Evolutionary conservation across 2,113 vertebrate species (phyloP), one percentile per base, ranked within the genome.

Genomic region (Pleuronectes platessa): DNA sequence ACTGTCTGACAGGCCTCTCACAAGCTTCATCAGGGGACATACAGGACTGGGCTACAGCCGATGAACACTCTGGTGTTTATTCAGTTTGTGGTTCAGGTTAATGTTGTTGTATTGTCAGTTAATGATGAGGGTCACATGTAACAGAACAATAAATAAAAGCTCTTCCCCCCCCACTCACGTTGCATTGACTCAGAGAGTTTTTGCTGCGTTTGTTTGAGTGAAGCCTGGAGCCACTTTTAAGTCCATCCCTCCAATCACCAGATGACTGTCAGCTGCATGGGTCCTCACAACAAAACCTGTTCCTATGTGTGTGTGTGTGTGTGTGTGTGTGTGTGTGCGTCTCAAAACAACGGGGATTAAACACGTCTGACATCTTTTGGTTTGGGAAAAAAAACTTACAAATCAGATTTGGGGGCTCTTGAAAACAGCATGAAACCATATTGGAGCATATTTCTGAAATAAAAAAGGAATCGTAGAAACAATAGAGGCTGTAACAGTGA

Each of bases 1-100:
- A 59, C 49, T 59, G 67, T 82, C 64, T 68, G 74, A 84, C 59
- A 81, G 78, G 77, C 9, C 23, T 51, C 51, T 76, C 65, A 13
- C 73, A 78, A 81, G 86, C 62, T 86, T 79, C 58, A 85, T 85
- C 54, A 78, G 64, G 73, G 64, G 71, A 60, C 59, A 58, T 9
- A 15, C 56, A 71, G 7, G 58, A 21, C 53, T 70, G 61, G 62
- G 37, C 20, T 56, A 64, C 26, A 63, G 72, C 68, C 55, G 76
- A 31, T 27, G 27, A 27, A 27, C 27, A 27, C 31, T 7, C 2
- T 54, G 6, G 14, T 3, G 2, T 76, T 81, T 62, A 47, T 64
- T 82, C 24, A 69, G 54, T 17, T 61, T 26, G 58, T 49, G 40
- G 15, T 6, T 20, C 15, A 65, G 53, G 14, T 56, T 54, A 45